Percentiles rank a stretch among this genome's conserved stretches.
These are phyloP conservation scores for Ypsolopha sequella DNA, from an alignment of 2,888 invertebrate genomes.

Conservation along the genomic window DNA sequence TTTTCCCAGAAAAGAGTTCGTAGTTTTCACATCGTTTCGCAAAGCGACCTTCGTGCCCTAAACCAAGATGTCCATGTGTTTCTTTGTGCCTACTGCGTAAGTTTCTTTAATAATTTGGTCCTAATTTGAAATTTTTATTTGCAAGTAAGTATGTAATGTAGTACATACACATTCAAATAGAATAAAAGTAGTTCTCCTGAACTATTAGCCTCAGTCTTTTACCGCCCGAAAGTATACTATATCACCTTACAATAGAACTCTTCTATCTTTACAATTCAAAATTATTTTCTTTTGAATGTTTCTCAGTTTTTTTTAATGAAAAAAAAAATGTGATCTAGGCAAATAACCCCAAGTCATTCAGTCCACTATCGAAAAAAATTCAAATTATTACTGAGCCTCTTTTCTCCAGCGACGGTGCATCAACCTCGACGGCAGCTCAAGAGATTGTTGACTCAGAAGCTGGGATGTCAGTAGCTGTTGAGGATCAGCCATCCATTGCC, in stretches of 20 bases:
- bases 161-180: too few species aligned
- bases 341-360: not conserved
- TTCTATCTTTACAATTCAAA: too few species aligned
- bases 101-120: constrained; percentile 35
- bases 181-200: not conserved
- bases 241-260: not conserved
- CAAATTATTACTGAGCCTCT: not conserved
- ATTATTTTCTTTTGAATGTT: not conserved
- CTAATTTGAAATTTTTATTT: not conserved
- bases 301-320: too few species aligned
- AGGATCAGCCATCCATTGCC: constrained; percentile 69
- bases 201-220: not conserved
- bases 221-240: not conserved
- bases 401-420: constrained; percentile 38
- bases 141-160: too few species aligned
- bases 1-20: not conserved
- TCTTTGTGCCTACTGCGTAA: constrained; percentile 77
- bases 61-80: constrained; percentile 76
- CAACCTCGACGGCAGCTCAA: constrained; percentile 38
- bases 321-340: too few species aligned
- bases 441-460: constrained; percentile 19
- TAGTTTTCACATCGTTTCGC: not conserved
- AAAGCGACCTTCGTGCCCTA: constrained; percentile 3
- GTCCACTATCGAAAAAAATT: not conserved
- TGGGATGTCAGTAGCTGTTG: constrained; percentile 5